Base-by-base conservation (phyloP, 2,888 invertebrate species). In the Pedicia rivosa region DNA sequence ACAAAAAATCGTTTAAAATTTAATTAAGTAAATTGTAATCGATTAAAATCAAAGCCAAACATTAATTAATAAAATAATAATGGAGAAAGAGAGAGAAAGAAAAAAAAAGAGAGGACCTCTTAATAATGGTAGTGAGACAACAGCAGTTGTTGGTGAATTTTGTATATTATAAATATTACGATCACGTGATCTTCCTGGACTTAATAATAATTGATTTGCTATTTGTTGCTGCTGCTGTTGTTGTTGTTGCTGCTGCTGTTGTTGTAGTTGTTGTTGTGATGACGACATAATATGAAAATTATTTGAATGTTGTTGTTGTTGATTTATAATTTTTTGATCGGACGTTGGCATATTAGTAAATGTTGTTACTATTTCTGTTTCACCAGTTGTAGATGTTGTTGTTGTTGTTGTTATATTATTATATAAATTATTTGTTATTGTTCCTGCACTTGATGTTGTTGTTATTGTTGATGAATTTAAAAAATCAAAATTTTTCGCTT, bases 181-280 rank as follows among this genome's bases (percentile, higher is more conserved):
- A 51, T 61, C 61, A 43, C 61, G 53, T 36, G 59, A 32, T 42
- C 61, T 52, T 48, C 58, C 58, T 42, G 60, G 60, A 51, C 60
- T 60, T 31, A 58, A 46, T 24, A 22, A 28, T 38, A 55, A 55
- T 45, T 59, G 56, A 34, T 54, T 19, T 39, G 54, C 44, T 34
- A 55, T 45, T 40, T 32, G 17, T 13, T 25, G 26, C 16, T 26
- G 34, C 7, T 34, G 34, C 14, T 36, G 39, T 10, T 28, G 37
- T 17, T 20, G 39, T 36, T 32, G 37, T 20, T 30, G 41, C 38
- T 19, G 40, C 12, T 40, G 42, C 25, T 40, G 43, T 38, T 28
- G 37, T 31, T 36, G 38, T 22, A 24, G 28, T 17, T 35, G 41
- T 13, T 42, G 44, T 43, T 42, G 45, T 45, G 48, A 44, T 43